Conservation (phyloP, 2,888 invertebrate genomes). For the Dolichopus griseipennis region DNA sequence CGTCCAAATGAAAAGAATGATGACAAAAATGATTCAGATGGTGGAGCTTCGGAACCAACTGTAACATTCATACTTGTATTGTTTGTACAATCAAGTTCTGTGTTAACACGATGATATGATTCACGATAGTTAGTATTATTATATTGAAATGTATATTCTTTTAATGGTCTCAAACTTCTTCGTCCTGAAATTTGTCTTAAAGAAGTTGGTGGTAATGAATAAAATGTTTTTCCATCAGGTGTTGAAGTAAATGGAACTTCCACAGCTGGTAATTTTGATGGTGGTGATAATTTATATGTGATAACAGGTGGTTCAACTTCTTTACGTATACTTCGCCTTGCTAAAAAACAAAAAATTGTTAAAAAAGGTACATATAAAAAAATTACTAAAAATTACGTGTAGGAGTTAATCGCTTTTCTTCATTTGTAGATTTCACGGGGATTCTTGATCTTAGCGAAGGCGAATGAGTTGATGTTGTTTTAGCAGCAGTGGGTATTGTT, state of each 20-base stretch:
- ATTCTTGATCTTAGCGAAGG: neutral
- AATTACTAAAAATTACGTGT: neutral
- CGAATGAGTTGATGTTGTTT: neutral
- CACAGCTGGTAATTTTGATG: constrained; percentile 18
- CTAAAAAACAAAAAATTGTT: neutral
- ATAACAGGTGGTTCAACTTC: neutral
- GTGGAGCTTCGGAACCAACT: constrained; percentile 38
- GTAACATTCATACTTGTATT: constrained; percentile 41
- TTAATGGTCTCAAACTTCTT: constrained; percentile 33
- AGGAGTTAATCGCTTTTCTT: neutral
- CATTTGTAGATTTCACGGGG: neutral
- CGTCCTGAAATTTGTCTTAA: constrained; percentile 34
- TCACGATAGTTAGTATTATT: constrained; percentile 27
- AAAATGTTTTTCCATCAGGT: constrained; percentile 24
- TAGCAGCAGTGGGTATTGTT: constrained; percentile 2
- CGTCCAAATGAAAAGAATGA: constrained; percentile 37
- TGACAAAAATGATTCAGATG: constrained; percentile 30
- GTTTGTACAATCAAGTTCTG: constrained; percentile 35
- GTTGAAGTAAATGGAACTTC: constrained; percentile 24
- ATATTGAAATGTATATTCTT: constrained; percentile 30
- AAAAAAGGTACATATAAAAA: too few relatives aligned
- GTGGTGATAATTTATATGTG: neutral
- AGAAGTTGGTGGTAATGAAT: neutral
- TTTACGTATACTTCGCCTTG: neutral
- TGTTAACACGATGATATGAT: constrained; percentile 34